Conservation (phyloP, 2,888 invertebrate genomes). For the Phalera bucephala region DNA sequence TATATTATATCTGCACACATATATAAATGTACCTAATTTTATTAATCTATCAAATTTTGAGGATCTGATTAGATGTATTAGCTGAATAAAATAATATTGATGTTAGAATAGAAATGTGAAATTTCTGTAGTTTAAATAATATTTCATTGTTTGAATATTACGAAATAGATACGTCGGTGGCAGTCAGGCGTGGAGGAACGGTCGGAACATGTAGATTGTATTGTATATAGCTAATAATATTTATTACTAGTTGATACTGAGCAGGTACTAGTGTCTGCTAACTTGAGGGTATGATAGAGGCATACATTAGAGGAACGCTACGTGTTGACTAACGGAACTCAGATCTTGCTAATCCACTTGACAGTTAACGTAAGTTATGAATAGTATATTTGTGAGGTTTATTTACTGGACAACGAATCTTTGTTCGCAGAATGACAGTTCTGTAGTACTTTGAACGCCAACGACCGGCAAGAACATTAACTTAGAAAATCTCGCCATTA, state of each 20-base stretch:
- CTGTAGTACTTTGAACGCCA: too few relatives aligned
- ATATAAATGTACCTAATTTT: conserved; percentile 1
- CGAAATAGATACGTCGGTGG: conserved; percentile 9
- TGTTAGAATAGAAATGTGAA: conserved; percentile 25
- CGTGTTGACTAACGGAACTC: conserved; percentile 27
- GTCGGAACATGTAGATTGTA: conserved; percentile 57
- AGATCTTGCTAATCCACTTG: too few relatives aligned
- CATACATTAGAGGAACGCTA: conserved; percentile 30
- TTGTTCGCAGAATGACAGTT: too few relatives aligned
- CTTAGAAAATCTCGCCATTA: too few relatives aligned
- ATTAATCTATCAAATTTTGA: conserved; percentile 22
- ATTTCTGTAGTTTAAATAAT: conserved; percentile 4
- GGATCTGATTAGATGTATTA: conserved; percentile 20
- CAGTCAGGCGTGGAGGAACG: conserved; percentile 47
- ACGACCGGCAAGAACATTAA: too few relatives aligned
- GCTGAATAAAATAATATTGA: conserved; percentile 30
- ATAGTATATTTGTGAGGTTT: too few relatives aligned
- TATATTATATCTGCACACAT: too few relatives aligned
- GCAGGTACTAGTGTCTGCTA: conserved; percentile 47
- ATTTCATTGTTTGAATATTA: conserved; percentile 15
- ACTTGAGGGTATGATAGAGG: conserved; percentile 42
- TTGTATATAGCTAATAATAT: conserved; percentile 65
- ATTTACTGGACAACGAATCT: too few relatives aligned
- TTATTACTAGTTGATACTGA: conserved; percentile 49
- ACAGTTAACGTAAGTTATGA: too few relatives aligned